phyloP scores from a whole-genome alignment of 2,113 vertebrate species.

The Siniperca chuatsi region DNA sequence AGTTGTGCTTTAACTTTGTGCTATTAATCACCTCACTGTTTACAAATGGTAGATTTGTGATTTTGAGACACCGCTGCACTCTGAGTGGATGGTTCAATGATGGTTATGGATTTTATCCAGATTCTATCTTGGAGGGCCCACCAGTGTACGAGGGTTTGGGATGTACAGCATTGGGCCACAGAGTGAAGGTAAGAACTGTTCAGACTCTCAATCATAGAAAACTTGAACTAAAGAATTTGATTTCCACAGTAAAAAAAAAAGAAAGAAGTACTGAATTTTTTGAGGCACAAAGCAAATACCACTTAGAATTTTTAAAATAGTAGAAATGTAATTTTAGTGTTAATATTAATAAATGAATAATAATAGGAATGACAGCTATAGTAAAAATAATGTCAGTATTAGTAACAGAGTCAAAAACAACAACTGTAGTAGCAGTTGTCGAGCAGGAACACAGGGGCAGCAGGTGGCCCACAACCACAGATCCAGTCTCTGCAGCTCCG shows the following conservation, averaged over 20 bases:
- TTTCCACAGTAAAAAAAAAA: background rate
- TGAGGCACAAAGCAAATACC: no score
- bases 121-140: conserved; percentile 97
- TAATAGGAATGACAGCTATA: no score
- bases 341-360: no score
- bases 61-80: background rate
- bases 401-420: no score
- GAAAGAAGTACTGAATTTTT: background rate
- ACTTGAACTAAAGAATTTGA: background rate
- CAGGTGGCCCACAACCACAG: no score
- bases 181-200: conserved; percentile 89
- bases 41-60: background rate
- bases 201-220: background rate
- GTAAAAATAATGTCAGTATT: no score
- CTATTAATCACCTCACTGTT: background rate
- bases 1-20: background rate
- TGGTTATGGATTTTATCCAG: conserved; percentile 70
- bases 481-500: no score
- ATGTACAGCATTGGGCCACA: conserved; percentile 99
- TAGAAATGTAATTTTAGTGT: no score
- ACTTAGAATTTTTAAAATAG: no score
- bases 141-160: conserved; percentile 95
- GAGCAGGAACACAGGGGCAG: no score
- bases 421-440: no score
- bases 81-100: background rate